Base-by-base conservation (phyloP, 2,113 vertebrate genomes). In the Corapipo altera region DNA sequence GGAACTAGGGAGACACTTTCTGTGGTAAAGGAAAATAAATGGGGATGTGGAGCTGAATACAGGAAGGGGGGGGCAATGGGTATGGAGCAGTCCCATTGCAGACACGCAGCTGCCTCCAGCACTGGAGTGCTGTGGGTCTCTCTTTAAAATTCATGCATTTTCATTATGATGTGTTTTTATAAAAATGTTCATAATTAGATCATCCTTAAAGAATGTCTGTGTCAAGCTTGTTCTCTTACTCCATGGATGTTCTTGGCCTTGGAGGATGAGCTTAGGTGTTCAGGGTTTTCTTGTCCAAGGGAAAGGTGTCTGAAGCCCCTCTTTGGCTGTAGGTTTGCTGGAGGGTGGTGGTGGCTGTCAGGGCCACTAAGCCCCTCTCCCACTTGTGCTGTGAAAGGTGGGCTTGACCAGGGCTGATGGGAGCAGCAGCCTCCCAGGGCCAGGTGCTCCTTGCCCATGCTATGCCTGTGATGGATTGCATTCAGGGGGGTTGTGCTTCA, bases 161-260 rank as follows among this genome's bases (percentile, higher is more conserved):
- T 69, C 77, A 54, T 76, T 52, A 87, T 39, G 37, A 69, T 86
- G 86, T 79, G n/a, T 92, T 90, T 94, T 69, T 91, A 37, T 86
- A 87, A 73, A 77, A 51, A 73, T 39, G 55, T 87, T 96, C 94
- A 67, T 75, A 81, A 96, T 96, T 76, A 92, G 96, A 89, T 97
- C 93, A 92, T 69, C 84, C 66, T 58, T 76, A 81, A 96, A 83
- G 72, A 96, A 95, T 94, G 89, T 73, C 48, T 67, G 91, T 59
- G 51, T 95, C 82, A 41, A 73, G 91, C 65, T 54, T 91, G 41
- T 37, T 93, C 76, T 89, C 72, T 95, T 74, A 22, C 46, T 48
- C 49, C 23, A 0, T 32, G 18, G 73, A 76, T 72, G 49, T 48
- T 89, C 52, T 52, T 32, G 72, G 57, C 78, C 82, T 57, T 39